These are phyloP conservation scores for Crioceris asparagi DNA, from an alignment of 2,888 invertebrate species.

Conservation along the genomic window DNA sequence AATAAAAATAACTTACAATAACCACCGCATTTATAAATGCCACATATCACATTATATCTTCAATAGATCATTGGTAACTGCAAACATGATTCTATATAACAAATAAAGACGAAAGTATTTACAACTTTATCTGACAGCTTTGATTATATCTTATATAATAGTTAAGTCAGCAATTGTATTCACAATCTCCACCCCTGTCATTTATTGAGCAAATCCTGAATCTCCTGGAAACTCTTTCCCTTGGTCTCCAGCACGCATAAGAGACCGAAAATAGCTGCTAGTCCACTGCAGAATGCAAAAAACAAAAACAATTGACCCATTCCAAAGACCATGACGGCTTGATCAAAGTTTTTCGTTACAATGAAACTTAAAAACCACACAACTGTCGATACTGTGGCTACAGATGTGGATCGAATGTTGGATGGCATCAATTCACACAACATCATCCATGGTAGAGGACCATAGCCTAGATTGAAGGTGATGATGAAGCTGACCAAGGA, in stretches of 20 bases:
- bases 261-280: conserved; percentile 60
- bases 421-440: conserved; percentile 74
- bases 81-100: no score
- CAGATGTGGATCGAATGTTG: conserved; percentile 65
- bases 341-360: conserved; percentile 59
- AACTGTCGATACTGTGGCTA: conserved; percentile 63
- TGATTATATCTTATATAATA: no score
- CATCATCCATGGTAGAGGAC: conserved; percentile 74
- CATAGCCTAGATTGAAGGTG: conserved; percentile 65
- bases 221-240: conserved; percentile 16
- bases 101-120: no score
- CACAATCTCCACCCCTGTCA: no score
- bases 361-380: conserved; percentile 70
- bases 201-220: conserved; percentile 9
- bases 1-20: no score
- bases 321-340: conserved; percentile 48
- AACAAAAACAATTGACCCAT: conserved; percentile 60
- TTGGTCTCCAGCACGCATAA: conserved; percentile 31
- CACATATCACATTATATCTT: no score
- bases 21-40: no score
- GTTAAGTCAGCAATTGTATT: no score
- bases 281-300: conserved; percentile 51
- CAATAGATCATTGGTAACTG: no score
- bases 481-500: conserved; percentile 64
- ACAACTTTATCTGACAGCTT: no score